Base-by-base conservation (phyloP, 2,888 invertebrate genomes). In the Nasonovia ribisnigri region DNA sequence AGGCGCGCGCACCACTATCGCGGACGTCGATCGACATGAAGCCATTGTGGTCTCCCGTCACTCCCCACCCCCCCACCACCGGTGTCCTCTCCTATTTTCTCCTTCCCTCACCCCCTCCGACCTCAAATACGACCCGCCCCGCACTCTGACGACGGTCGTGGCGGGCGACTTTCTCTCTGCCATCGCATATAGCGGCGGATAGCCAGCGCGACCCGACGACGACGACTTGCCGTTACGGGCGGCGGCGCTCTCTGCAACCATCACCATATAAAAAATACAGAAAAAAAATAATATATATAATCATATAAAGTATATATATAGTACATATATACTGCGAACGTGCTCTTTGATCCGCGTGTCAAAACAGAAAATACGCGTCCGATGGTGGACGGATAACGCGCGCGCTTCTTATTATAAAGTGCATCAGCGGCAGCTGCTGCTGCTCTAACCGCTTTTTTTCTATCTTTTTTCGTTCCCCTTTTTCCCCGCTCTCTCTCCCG, bases 281-380 rank as follows among this genome's bases (percentile, higher is more conserved):
- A 51, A 51, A 24, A 54, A 24, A 26, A 8, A 26, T 26, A 77
- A 77, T 36, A n/a, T 5, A 36, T 67, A n/a, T n/a, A 67, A 67
- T n/a, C 6, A n/a, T 16, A 67, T 67, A n/a, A 54, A 54, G 67
- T n/a, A 67, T 67, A 67, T 54, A 26, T n/a, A n/a, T n/a, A n/a
- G n/a, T n/a, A n/a, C n/a, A n/a, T n/a, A 60, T 48, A 20, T n/a
- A 67, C 67, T 84, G 46, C 5, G 84, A 88, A 92, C 92, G 92
- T 84, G 89, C 84, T 89, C 89, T 93, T 90, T 93, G 93, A 93
- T 93, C 93, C 89, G 89, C 54, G 93, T 90, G 93, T 93, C 93
- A 90, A 93, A 93, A 90, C 93, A 93, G 93, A 93, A 93, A 54
- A 89, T 93, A 89, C 89, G 88, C 93, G 93, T 84, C 89, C 93